Base-by-base conservation (phyloP, 2,797 vertebrate species). In the Scolopax bukidnonensis region DNA sequence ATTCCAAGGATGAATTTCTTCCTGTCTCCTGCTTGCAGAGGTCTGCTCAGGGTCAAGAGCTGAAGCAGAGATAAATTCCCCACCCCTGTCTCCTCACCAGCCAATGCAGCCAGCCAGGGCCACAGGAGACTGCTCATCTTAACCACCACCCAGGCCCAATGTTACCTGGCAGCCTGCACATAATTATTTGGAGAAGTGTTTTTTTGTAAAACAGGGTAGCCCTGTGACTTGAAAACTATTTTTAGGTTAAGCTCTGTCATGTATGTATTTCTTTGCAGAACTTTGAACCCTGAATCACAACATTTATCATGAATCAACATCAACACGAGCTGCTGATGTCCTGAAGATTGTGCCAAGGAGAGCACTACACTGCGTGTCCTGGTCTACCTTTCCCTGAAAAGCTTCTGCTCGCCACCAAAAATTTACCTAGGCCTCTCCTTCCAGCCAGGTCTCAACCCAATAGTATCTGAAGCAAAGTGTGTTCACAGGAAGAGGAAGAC, bases 361-460 rank as follows among this genome's bases (percentile, higher is more conserved):
- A 71, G 21, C 1, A 4, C 28, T 23, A 13, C 0, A 1, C 38
- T 33, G 28, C 2, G 2, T 51, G 30, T 25, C 53, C 48, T 64
- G 38, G 38, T 30, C 15, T 38, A 7, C 28, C 4, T 71, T 57
- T 7, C 18, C 32, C 63, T 27, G 32, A 45, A 59, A 59, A 78
- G 27, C 56, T 79, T 41, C 33, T 70, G 43, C 36, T 67, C 60
- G 7, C 6, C 20, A 51, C 23, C 4, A 36, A 36, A 36, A 36
- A 0, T 10, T 83, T 77, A n/a, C n/a, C n/a, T n/a, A n/a, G n/a
- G n/a, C 47, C 33, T 87, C 28, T 79, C 32, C 30, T 69, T n/a
- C 21, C 12, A 47, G 27, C 54, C 30, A 54, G 16, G 25, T 73
- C 68, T 75, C 75, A 68, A 53, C 38, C 45, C 59, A 65, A 33